phyloP scores from a whole-genome alignment of 2,888 invertebrate species.

The Yponomeuta cagnagella region DNA sequence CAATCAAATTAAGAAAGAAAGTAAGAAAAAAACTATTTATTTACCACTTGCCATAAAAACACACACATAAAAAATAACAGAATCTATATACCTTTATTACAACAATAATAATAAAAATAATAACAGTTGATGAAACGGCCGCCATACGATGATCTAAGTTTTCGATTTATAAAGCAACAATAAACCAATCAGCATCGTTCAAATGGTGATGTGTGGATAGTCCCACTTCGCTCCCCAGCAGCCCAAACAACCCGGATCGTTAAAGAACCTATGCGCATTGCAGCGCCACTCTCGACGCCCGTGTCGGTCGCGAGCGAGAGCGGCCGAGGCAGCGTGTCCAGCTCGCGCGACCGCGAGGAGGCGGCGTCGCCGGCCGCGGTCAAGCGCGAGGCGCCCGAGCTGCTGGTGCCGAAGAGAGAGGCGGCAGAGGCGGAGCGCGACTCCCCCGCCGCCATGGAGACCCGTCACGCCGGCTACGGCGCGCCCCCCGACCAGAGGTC shows the following conservation, averaged over 20 bases:
- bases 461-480: slow-evolving; percentile 78
- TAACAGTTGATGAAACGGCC: too few relatives aligned
- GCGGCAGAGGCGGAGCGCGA: slow-evolving; percentile 79
- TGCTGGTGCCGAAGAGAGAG: slow-evolving; percentile 83
- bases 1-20: too few relatives aligned
- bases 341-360: slow-evolving; percentile 24
- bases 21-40: too few relatives aligned
- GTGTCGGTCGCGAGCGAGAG: slow-evolving; percentile 25
- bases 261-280: not conserved
- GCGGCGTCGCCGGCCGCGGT: slow-evolving; percentile 54
- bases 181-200: too few relatives aligned
- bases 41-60: too few relatives aligned
- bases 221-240: slow-evolving; percentile 25
- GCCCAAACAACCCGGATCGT: not conserved
- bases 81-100: too few relatives aligned
- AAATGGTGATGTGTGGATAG: not conserved
- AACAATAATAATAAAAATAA: too few relatives aligned
- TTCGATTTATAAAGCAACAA: too few relatives aligned
- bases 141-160: too few relatives aligned
- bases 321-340: slow-evolving; percentile 29
- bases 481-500: slow-evolving; percentile 80
- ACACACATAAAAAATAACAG: too few relatives aligned
- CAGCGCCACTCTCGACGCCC: slow-evolving; percentile 21
- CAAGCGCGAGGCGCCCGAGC: slow-evolving; percentile 67
- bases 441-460: slow-evolving; percentile 83